Percentiles rank a stretch among this genome's conserved stretches.
Evolutionary conservation across 1,140 invertebrate genomes (phyloP).

Genomic region (Periplaneta americana): DNA sequence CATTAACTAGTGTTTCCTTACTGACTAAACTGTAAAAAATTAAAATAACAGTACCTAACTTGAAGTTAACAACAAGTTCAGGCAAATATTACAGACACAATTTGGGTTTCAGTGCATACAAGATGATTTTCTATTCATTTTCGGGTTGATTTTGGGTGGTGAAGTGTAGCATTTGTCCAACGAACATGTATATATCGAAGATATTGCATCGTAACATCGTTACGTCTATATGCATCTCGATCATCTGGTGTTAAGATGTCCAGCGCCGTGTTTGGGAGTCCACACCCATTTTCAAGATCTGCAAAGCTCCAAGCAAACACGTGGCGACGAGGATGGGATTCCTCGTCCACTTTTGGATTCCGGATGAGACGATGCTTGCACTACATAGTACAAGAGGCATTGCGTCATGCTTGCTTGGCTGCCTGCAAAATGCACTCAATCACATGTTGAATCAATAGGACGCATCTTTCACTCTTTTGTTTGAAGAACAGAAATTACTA

Average conservation of each 20-base stretch:
- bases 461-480: background rate
- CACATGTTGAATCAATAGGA: background rate
- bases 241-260: background rate
- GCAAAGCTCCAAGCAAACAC: background rate
- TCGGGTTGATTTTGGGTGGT: background rate
- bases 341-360: background rate
- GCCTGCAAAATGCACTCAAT: conserved; percentile 5
- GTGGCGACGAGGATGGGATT: too few relatives aligned
- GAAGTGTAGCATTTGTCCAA: background rate
- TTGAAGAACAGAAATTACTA: background rate
- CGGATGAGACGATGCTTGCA: background rate
- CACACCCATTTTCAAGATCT: background rate
- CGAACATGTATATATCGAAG: background rate
- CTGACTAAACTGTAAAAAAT: too few relatives aligned
- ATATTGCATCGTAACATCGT: background rate
- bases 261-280: background rate
- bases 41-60: too few relatives aligned
- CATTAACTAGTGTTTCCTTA: too few relatives aligned
- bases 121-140: too few relatives aligned
- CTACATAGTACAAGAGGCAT: background rate
- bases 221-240: too few relatives aligned
- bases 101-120: too few relatives aligned
- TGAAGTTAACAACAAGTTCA: too few relatives aligned
- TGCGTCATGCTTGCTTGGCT: background rate
- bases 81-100: too few relatives aligned